Conservation (phyloP, 2,888 invertebrate genomes). For the Byasa hedistus region DNA sequence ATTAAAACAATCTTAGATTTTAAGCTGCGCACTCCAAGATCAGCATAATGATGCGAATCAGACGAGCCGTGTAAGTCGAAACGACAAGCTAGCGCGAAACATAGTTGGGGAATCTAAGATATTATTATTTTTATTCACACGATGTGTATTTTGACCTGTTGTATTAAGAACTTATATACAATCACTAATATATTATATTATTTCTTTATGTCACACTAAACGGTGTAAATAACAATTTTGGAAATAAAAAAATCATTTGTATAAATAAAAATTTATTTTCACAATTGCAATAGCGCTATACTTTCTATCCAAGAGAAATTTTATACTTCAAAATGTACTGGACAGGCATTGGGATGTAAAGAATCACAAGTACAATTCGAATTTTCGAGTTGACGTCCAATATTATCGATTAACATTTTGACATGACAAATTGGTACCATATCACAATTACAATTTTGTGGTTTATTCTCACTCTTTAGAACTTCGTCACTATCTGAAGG, state of each 20-base stretch:
- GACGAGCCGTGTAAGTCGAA: too few species aligned
- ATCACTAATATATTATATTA: too few species aligned
- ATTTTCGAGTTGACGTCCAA: constrained; percentile 57
- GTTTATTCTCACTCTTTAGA: constrained; percentile 29
- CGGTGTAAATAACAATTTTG: neutral
- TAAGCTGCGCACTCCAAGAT: too few species aligned
- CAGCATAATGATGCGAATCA: too few species aligned
- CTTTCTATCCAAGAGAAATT: neutral
- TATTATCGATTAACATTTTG: constrained; percentile 68
- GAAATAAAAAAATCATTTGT: neutral
- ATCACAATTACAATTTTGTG: constrained; percentile 55
- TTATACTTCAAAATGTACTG: constrained; percentile 52
- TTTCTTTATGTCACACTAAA: too few species aligned
- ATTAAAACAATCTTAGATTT: too few species aligned
- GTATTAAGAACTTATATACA: too few species aligned
- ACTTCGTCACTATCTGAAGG: constrained; percentile 30
- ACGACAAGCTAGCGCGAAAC: too few species aligned
- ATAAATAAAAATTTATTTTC: neutral
- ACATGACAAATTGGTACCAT: constrained; percentile 70
- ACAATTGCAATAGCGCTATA: neutral
- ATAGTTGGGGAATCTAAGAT: too few species aligned
- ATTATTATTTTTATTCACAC: too few species aligned
- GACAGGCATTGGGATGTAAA: constrained; percentile 57
- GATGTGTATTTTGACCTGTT: too few species aligned
- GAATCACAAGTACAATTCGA: constrained; percentile 67